Percentiles rank a stretch among this genome's conserved stretches.
Conservation (phyloP, 2,797 vertebrate genomes). For the Neosilurus mollespiculum region DNA sequence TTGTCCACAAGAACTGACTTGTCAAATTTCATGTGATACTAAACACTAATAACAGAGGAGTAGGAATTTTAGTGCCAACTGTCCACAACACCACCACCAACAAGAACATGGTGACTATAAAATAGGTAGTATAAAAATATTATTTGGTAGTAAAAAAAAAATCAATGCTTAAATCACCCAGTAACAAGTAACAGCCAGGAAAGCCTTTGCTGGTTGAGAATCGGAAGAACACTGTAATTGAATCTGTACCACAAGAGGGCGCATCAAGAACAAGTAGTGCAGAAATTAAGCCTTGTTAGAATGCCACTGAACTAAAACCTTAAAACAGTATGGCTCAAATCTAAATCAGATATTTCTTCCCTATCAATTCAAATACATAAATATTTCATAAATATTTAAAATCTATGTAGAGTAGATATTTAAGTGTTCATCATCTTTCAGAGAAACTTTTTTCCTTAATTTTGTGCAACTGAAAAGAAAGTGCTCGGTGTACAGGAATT, state of each 20-base stretch:
- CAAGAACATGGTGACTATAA: no score
- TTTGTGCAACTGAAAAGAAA: constrained; percentile 12
- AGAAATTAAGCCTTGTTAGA: neutral
- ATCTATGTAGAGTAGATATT: neutral
- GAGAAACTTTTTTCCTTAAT: neutral
- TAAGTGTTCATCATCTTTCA: constrained; percentile 1
- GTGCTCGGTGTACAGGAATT: constrained; percentile 8
- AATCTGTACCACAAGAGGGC: constrained; percentile 11
- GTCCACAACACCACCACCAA: no score
- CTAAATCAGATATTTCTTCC: neutral
- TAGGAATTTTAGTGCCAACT: neutral
- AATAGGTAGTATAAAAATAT: no score
- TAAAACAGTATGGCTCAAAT: neutral
- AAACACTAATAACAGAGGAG: no score
- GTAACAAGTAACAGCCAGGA: neutral
- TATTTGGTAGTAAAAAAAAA: neutral
- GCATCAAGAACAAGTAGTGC: neutral
- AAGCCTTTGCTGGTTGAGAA: neutral
- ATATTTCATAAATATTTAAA: neutral
- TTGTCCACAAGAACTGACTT: no score
- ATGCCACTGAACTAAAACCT: neutral
- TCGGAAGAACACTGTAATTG: neutral
- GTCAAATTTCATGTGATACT: no score
- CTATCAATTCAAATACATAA: neutral
- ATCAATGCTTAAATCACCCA: neutral